Percentiles rank a stretch among this genome's conserved stretches.
phyloP scores from a whole-genome alignment of 1,140 invertebrate genomes.

The Dysdera silvatica region DNA sequence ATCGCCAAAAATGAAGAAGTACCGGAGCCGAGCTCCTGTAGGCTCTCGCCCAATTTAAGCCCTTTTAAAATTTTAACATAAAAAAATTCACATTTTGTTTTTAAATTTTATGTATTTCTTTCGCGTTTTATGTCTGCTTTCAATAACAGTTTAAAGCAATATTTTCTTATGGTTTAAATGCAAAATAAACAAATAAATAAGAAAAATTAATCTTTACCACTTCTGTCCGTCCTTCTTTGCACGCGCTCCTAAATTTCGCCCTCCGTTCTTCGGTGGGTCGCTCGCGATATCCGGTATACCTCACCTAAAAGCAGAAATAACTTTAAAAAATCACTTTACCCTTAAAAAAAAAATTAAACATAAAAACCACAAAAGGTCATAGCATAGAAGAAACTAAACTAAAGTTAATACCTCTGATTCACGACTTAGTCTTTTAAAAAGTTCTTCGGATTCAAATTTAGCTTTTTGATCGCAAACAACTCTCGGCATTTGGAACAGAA shows the following conservation, averaged over 20 bases:
- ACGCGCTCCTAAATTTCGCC: conserved; percentile 82
- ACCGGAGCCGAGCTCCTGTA: too few relatives aligned
- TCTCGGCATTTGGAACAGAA: conserved; percentile 88
- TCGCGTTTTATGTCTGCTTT: too few relatives aligned
- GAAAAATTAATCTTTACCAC: conserved; percentile 52
- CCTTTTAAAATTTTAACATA: too few relatives aligned
- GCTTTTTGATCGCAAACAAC: conserved; percentile 90
- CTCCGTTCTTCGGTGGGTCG: conserved; percentile 82
- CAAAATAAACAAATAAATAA: not conserved
- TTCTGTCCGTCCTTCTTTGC: conserved; percentile 87
- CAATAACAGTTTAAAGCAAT: too few relatives aligned
- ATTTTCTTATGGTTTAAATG: not conserved
- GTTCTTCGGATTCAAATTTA: conserved; percentile 90
- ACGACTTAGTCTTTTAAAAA: conserved; percentile 82
- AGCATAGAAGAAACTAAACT: conserved; percentile 34
- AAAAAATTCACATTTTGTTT: too few relatives aligned
- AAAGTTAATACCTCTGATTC: conserved; percentile 71
- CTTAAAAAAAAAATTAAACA: not conserved
- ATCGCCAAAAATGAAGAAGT: too few relatives aligned
- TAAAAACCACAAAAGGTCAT: not conserved
- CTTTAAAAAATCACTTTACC: not conserved
- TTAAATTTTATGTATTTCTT: too few relatives aligned
- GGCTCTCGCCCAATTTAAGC: too few relatives aligned
- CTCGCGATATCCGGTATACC: conserved; percentile 88
- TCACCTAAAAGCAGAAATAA: conserved; percentile 55